Base-by-base conservation (phyloP, 1,140 invertebrate species). In the Varroa destructor region DNA sequence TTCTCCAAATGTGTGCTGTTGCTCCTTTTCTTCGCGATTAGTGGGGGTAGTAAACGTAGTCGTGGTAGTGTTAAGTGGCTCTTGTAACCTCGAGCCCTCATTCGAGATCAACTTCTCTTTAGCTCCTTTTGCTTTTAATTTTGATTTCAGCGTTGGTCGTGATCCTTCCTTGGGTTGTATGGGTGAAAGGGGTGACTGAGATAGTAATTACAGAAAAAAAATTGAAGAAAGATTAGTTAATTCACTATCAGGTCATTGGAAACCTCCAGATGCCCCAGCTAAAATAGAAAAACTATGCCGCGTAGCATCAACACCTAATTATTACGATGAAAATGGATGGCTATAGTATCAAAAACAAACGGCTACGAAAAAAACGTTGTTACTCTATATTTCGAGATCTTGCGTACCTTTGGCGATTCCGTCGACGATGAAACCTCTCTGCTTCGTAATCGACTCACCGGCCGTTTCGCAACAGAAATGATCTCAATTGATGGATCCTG, bases 91-190 rank as follows among this genome's bases (percentile, higher is more conserved):
- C 46, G 46, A 51, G 46, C 46, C 8, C 61, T 67, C 46, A 12
- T 67, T 67, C 61, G 61, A 67, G 61, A 67, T 67, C 61, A 40
- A 43, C 37, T 40, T 40, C 12, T 46, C 61, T 40, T 67, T 67
- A 4, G 61, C 12, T 40, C 36, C 46, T 3, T 67, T 51, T 51
- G 46, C 46, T 51, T 51, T 51, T 8, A 8, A 51, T 51, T 51
- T 51, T 51, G 46, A 51, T 51, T 51, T 51, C 8, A 8, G 46
- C 46, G 46, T 8, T 51, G 46, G 37, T 37, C 40, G 61, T 67
- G 12, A 14, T 46, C 46, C 46, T 8, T 67, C 61, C 61, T 40
- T 67, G 12, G 61, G 61, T 8, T 67, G 61, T 14, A 67, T 67
- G 14, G 61, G 61, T 46, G 46, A 40, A 1, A 67, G 61, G 2